These are phyloP conservation scores for Lepilemur septentrionalis DNA, from an alignment of 2,797 vertebrate species.

Conservation along the genomic window DNA sequence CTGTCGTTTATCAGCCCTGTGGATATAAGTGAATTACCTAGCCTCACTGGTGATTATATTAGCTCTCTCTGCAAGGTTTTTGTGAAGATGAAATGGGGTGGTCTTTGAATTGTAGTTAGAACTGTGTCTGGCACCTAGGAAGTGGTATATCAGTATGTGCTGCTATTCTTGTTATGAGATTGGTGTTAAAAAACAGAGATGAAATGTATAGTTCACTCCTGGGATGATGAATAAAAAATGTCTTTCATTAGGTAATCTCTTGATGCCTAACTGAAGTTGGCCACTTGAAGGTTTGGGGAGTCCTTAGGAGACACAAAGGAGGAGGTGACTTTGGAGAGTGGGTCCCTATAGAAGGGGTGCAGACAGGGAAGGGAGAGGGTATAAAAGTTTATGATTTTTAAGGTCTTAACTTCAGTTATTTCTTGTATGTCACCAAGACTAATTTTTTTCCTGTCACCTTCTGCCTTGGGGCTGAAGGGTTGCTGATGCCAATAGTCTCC, in stretches of 20 bases:
- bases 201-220: neutral
- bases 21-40: neutral
- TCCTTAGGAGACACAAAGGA: neutral
- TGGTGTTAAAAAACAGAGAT: conserved; percentile 2
- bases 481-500: neutral
- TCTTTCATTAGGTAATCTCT: neutral
- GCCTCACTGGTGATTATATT: neutral
- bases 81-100: neutral
- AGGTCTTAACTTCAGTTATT: conserved; percentile 11
- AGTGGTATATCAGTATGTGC: neutral
- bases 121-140: neutral
- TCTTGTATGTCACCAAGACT: neutral
- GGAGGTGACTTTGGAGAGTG: neutral
- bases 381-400: neutral
- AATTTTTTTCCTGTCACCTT: conserved; percentile 28
- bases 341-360: neutral
- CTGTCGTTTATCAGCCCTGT: neutral
- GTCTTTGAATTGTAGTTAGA: neutral
- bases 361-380: neutral
- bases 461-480: neutral
- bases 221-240: neutral
- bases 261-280: neutral
- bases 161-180: neutral
- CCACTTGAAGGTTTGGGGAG: neutral
- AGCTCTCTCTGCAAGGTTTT: neutral